Evolutionary conservation across 2,113 vertebrate species (phyloP).

Genomic region (Lanius ludovicianus): DNA sequence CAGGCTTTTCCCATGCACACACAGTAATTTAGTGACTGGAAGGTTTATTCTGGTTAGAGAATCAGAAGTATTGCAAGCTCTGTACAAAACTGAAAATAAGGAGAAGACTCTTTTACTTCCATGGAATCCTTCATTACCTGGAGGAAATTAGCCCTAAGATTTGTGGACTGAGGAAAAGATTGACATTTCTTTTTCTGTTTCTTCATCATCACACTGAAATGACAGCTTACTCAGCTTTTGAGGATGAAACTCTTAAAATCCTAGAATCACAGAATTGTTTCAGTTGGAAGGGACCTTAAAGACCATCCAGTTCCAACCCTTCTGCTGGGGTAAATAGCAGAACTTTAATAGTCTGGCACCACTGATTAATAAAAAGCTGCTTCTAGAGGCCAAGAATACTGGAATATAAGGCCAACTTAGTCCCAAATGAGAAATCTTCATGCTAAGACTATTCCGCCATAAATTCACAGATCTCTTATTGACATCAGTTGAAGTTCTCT

Average conservation of each 20-base stretch:
- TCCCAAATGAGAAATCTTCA: not conserved
- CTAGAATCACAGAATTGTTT: accelerated
- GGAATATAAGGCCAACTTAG: not conserved
- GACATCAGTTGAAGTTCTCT: not conserved
- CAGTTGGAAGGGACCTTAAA: not conserved
- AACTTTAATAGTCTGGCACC: not conserved
- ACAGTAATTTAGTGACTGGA: not conserved
- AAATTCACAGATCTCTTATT: not conserved
- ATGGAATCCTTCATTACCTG: not conserved
- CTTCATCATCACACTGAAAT: not conserved
- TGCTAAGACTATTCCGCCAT: not conserved
- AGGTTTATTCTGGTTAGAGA: not conserved
- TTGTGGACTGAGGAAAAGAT: not conserved
- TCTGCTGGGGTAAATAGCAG: not conserved
- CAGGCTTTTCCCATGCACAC: accelerated
- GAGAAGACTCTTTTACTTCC: not conserved
- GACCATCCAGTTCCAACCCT: not conserved
- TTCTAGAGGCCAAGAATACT: not conserved
- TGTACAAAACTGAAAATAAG: not conserved
- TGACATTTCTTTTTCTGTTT: not conserved
- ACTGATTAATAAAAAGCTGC: not conserved
- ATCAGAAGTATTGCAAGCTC: not conserved
- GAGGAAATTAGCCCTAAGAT: not conserved
- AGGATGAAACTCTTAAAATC: not conserved
- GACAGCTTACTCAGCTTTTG: not conserved